Evolutionary conservation across 2,888 invertebrate species (phyloP).

Genomic region (Steromphala cineraria): DNA sequence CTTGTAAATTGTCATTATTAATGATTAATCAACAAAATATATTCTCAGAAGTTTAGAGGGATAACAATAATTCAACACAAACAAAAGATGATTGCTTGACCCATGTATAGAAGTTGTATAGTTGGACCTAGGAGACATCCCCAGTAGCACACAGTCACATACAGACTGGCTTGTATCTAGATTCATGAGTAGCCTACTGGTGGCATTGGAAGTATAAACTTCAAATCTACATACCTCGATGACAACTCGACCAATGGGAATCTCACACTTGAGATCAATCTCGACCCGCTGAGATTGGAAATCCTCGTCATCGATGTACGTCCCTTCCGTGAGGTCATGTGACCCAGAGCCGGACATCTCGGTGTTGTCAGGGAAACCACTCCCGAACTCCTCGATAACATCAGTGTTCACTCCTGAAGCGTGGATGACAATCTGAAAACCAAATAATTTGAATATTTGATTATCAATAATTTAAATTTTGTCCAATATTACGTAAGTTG

Average conservation of each 20-base stretch:
- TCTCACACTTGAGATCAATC: conserved; percentile 44
- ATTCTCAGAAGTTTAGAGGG: no score
- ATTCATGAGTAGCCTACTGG: no score
- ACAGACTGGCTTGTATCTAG: neutral
- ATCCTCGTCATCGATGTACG: conserved; percentile 63
- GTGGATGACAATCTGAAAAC: conserved; percentile 56
- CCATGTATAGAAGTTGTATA: no score
- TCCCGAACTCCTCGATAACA: conserved; percentile 48
- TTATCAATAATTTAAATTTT: no score
- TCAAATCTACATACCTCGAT: neutral
- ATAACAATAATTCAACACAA: no score
- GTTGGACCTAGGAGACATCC: no score
- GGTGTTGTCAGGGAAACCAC: conserved; percentile 44
- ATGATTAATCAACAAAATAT: no score
- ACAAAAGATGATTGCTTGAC: no score
- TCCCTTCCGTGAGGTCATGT: conserved; percentile 33
- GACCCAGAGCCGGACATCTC: conserved; percentile 43
- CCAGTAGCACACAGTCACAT: no score
- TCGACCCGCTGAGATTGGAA: conserved; percentile 37
- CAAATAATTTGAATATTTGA: neutral
- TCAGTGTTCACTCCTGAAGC: conserved; percentile 31
- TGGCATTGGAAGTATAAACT: neutral
- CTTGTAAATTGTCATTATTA: no score
- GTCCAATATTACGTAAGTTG: no score
- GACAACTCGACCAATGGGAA: conserved; percentile 8